Evolutionary conservation across 2,888 invertebrate genomes (phyloP), one percentile per base, ranked within the genome.

Genomic region (Orthosia gothica): DNA sequence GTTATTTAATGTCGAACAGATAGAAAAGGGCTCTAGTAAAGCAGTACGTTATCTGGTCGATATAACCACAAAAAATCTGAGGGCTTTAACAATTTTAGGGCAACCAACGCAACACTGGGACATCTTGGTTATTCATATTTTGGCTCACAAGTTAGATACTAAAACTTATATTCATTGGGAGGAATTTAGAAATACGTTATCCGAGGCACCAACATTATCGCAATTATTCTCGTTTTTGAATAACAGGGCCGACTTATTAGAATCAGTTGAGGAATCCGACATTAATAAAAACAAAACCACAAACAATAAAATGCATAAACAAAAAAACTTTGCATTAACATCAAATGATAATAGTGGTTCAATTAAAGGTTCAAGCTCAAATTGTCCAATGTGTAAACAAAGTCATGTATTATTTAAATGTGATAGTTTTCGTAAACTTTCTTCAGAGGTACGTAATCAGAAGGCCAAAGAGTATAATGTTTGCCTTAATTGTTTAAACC

Each of bases 1-100:
- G 11, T 67, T 67, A n/a, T 67, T 67, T 49, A 67, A 58, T 47
- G 23, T 67, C n/a, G 67, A 67, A 26, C 67, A 47, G n/a, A 52
- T 61, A 20, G 20, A 59, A 58, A 69, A 61, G 18, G 59, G 4
- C 20, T 69, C 52, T 3, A 62, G 54, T 54, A 61, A 61, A 54
- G 59, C 61, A 45, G 18, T 54, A 18, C 52, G 52, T 54, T 11
- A 70, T 62, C 23, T 62, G n/a, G 62, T 62, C n/a, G 68, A 68
- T 50, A 2, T 20, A 7, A 68, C 49, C 12, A 68, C 68, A 18
- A 68, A 68, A 20, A 59, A 68, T 59, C 5, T 59, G 13, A 68
- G 59, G 32, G 59, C 59, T 18, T 49, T 67, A 49, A 58, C 26
- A 32, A 68, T 68, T 59, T n/a, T 58, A 58, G 58, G 58, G 16